phyloP scores from a whole-genome alignment of 2,888 invertebrate genomes.

The Lysandra bellargus region DNA sequence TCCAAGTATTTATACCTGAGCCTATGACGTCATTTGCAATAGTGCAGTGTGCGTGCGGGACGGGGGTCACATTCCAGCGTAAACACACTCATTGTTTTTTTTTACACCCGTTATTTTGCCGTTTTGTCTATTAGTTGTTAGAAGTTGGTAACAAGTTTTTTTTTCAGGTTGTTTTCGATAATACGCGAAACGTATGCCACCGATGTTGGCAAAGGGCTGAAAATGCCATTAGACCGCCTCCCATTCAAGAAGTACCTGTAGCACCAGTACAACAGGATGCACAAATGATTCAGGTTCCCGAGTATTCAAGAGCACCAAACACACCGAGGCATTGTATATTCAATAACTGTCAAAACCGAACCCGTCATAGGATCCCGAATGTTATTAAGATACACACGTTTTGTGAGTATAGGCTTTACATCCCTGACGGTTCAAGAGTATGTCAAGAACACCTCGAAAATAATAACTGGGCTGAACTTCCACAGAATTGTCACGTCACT shows the following conservation, averaged over 20 bases:
- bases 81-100: no score
- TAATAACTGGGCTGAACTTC: conserved; percentile 14
- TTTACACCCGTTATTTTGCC: no score
- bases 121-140: neutral
- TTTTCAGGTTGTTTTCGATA: no score
- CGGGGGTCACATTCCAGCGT: no score
- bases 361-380: conserved; percentile 11
- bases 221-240: neutral
- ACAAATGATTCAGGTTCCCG: neutral
- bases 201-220: conserved; percentile 25
- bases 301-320: conserved; percentile 23
- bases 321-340: conserved; percentile 5
- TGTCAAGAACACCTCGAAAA: conserved; percentile 24
- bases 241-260: no score
- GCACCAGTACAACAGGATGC: neutral
- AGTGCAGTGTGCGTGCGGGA: neutral
- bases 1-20: neutral
- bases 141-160: no score
- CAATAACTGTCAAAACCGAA: conserved; percentile 1
- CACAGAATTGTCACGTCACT: neutral
- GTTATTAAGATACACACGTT: neutral
- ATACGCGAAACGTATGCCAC: neutral
- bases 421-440: conserved; percentile 16
- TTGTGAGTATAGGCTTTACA: conserved; percentile 12
- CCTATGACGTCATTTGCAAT: neutral